Conservation (phyloP, 2,888 invertebrate species). For the Diplazon laetatorius region DNA sequence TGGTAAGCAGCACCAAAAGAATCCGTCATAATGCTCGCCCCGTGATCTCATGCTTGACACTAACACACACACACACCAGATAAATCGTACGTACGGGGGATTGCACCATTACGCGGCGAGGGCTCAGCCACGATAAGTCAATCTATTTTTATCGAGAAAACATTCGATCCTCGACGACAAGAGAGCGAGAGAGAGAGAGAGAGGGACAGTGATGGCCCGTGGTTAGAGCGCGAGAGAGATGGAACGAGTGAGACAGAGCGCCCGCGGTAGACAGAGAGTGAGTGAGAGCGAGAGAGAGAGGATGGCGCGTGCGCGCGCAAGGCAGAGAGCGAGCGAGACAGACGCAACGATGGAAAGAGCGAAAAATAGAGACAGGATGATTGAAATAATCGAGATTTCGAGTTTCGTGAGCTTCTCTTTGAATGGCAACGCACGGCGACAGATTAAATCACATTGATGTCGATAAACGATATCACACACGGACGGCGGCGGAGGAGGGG, state of each 20-base stretch:
- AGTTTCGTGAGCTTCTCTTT: background rate
- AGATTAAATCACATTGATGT: slow-evolving; percentile 18
- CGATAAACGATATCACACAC: slow-evolving; percentile 16
- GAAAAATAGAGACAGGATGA: slow-evolving; percentile 22
- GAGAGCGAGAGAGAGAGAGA: slow-evolving; percentile 7
- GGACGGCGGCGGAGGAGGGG: no score
- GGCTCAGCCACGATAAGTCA: slow-evolving; percentile 59
- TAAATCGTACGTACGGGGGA: slow-evolving; percentile 18
- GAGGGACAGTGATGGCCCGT: no score
- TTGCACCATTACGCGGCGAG: slow-evolving; percentile 19
- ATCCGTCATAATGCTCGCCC: slow-evolving; percentile 77
- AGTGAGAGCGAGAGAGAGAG: slow-evolving; percentile 7
- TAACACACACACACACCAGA: slow-evolving; percentile 38
- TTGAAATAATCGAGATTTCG: no score
- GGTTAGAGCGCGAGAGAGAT: background rate
- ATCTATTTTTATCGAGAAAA: slow-evolving; percentile 67
- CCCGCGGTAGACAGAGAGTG: no score
- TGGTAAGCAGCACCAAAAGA: slow-evolving; percentile 57
- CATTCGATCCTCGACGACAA: slow-evolving; percentile 14
- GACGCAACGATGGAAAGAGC: slow-evolving; percentile 28
- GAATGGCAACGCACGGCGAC: background rate
- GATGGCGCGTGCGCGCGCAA: no score
- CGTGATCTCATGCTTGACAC: slow-evolving; percentile 73
- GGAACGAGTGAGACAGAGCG: background rate
- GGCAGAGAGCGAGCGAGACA: background rate